Percentiles rank a stretch among this genome's conserved stretches.
These are phyloP conservation scores for Gallinago undulata DNA, from an alignment of 2,113 vertebrate species.

Conservation along the genomic window DNA sequence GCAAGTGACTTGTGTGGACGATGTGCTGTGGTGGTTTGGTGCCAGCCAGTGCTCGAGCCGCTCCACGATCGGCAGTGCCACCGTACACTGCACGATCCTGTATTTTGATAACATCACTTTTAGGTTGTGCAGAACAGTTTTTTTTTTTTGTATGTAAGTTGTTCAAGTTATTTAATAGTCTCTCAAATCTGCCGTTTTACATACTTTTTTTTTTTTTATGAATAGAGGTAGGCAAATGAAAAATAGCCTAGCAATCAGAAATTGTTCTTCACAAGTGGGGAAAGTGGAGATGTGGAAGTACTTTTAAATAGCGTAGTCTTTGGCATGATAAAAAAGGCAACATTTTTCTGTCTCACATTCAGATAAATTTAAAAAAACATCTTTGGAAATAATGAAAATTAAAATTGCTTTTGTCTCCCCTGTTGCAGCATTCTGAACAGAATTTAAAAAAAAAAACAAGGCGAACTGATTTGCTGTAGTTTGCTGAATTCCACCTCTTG, in stretches of 20 bases:
- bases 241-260: slow-evolving; percentile 63
- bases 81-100: background rate
- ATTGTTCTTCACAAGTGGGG: slow-evolving; percentile 49
- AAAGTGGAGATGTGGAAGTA: slow-evolving; percentile 34
- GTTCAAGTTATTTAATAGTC: slow-evolving; percentile 58
- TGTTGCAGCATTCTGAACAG: background rate
- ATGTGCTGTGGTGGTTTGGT: background rate
- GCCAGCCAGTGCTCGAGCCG: background rate
- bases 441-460: background rate
- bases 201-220: slow-evolving; percentile 1
- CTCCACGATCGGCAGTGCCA: background rate
- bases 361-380: background rate
- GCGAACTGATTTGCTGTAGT: background rate
- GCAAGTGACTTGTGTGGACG: background rate
- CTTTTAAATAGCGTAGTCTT: slow-evolving; percentile 37
- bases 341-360: background rate
- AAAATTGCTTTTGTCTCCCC: background rate
- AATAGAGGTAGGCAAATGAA: slow-evolving; percentile 55
- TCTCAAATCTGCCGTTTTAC: slow-evolving; percentile 36
- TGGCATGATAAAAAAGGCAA: background rate
- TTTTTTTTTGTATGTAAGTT: slow-evolving; percentile 48
- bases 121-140: slow-evolving; percentile 28
- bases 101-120: slow-evolving; percentile 48
- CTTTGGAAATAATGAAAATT: slow-evolving; percentile 21
- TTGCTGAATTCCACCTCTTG: slow-evolving; percentile 21